Base-by-base conservation (phyloP, 2,888 invertebrate genomes). In the Synanthedon andrenaeformis region DNA sequence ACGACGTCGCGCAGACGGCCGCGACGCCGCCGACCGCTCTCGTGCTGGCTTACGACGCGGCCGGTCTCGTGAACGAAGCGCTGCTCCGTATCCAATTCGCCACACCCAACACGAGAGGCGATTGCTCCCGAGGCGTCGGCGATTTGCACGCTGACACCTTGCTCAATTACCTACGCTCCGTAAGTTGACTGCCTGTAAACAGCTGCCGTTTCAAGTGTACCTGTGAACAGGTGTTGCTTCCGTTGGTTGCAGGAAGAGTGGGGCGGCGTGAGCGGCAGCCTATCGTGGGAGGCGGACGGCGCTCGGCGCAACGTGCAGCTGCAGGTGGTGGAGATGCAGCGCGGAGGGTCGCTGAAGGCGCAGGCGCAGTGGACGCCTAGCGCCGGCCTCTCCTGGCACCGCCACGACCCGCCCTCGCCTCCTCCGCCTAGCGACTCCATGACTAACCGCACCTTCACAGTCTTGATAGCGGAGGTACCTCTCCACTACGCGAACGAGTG, bases 91-190 rank as follows among this genome's bases (percentile, higher is more conserved):
- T n/a, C 41, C 12, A 23, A 12, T 23, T 49, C 17, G 12, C 49
- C 12, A 23, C 19, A 53, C 13, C 51, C 48, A 13, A 28, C 48
- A 12, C 53, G 12, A 45, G 13, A 12, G 51, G 51, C 51, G 65
- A 67, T 61, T 82, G 83, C 65, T 59, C 52, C 3, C 14, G 19
- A 42, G 82, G 81, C 51, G 57, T 58, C 41, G 77, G 74, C 42
- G 76, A 79, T 54, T 78, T 82, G 66, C 82, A 85, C 62, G 83
- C 84, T 1, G 82, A 82, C 65, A 79, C 85, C 6, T 66, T 85
- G 58, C 76, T 85, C 51, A 85, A 85, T 68, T 83, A 79, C 58
- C 58, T 85, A 53, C 79, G 83, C 56, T 82, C 83, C 58, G 79
- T 70, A 42, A 62, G 68, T 45, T 58, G 41, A 45, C 1, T 8